Evolutionary conservation across 2,888 invertebrate genomes (phyloP).

Genomic region (Metallyticus violacea): DNA sequence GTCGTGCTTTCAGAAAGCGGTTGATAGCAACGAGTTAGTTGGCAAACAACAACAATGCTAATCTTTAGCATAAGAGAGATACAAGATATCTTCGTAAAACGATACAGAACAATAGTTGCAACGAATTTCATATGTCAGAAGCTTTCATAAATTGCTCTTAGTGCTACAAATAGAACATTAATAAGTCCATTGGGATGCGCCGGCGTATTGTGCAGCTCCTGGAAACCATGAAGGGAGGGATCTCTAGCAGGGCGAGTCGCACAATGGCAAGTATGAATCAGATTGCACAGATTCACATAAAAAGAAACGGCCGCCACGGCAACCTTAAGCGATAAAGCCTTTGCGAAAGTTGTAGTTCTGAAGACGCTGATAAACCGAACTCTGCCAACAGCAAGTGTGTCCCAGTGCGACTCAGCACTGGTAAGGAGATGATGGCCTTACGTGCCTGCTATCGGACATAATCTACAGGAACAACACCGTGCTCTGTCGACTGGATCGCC

Average conservation of each 20-base stretch:
- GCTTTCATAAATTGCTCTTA: too few relatives aligned
- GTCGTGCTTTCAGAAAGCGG: too few relatives aligned
- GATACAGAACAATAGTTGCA: too few relatives aligned
- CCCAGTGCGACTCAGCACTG: slow-evolving; percentile 85
- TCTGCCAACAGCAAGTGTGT: slow-evolving; percentile 99
- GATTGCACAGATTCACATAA: slow-evolving; percentile 66
- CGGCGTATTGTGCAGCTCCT: not conserved
- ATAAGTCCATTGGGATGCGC: too few relatives aligned
- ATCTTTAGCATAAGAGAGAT: too few relatives aligned
- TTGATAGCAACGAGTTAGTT: too few relatives aligned
- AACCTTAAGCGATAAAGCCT: slow-evolving; percentile 81
- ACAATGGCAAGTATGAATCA: slow-evolving; percentile 60
- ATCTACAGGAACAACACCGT: slow-evolving; percentile 94
- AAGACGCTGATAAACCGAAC: slow-evolving; percentile 93
- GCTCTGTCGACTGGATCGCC: slow-evolving; percentile 77
- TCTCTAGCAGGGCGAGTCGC: not conserved
- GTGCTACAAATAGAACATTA: too few relatives aligned
- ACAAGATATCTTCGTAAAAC: too few relatives aligned
- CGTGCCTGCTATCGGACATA: slow-evolving; percentile 95
- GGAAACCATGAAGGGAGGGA: not conserved
- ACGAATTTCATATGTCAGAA: too few relatives aligned
- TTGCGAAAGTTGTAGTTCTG: slow-evolving; percentile 85
- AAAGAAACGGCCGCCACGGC: slow-evolving; percentile 62
- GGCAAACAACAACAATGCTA: too few relatives aligned
- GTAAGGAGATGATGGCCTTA: slow-evolving; percentile 92